A percentile compares a stretch with the other conserved stretches of the same genome.
These are phyloP conservation scores for Callospermophilus lateralis DNA, from an alignment of 2,113 vertebrate species.

Conservation along the genomic window DNA sequence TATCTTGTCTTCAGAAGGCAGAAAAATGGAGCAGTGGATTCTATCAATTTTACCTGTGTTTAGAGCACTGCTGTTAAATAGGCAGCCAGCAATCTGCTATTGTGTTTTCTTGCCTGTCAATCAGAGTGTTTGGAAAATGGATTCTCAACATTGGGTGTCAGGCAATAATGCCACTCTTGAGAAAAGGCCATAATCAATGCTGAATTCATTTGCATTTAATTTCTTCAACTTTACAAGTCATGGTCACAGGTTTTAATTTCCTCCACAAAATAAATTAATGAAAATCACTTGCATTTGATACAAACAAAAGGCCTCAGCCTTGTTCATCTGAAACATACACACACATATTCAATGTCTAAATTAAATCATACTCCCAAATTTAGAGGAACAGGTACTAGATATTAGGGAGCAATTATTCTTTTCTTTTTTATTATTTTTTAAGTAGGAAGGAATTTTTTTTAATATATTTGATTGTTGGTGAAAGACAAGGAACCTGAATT, in stretches of 20 bases:
- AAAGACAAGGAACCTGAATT: slow-evolving; percentile 4
- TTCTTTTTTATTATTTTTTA: not conserved
- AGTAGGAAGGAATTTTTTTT: not conserved
- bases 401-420: not conserved
- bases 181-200: not conserved
- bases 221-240: not conserved
- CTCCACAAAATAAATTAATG: not conserved
- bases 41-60: not conserved
- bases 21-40: not conserved
- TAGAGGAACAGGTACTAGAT: not conserved
- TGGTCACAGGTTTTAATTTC: slow-evolving; percentile 25
- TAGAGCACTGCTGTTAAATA: not conserved
- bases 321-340: not conserved
- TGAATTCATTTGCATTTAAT: not conserved
- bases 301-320: not conserved
- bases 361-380: not conserved
- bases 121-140: not conserved
- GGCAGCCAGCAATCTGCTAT: not conserved
- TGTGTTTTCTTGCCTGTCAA: not conserved
- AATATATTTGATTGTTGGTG: not conserved
- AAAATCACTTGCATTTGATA: not conserved
- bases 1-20: slow-evolving; percentile 43
- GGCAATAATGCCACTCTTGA: not conserved
- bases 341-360: not conserved
- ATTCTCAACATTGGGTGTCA: not conserved